phyloP scores from a whole-genome alignment of 2,888 invertebrate genomes.

The Phaedon cochleariae region DNA sequence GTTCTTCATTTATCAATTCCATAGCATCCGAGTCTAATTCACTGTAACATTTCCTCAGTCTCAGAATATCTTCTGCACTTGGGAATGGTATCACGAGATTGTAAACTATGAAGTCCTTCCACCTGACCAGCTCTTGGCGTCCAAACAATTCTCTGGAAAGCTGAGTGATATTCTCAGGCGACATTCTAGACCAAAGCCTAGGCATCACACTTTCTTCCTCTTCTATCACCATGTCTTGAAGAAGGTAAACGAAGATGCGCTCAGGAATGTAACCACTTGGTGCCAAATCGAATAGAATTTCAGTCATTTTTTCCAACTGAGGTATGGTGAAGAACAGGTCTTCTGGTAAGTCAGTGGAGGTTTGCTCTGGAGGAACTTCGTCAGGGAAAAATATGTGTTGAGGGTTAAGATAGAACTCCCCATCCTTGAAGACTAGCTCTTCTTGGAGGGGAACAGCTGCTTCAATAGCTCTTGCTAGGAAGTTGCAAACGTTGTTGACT shows the following conservation, averaged over 20 bases:
- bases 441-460: slow-evolving; percentile 60
- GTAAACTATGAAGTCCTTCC: slow-evolving; percentile 73
- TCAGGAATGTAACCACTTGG: slow-evolving; percentile 59
- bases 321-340: slow-evolving; percentile 51
- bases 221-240: slow-evolving; percentile 60
- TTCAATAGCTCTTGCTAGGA: slow-evolving; percentile 59
- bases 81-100: slow-evolving; percentile 68
- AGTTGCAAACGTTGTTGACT: slow-evolving; percentile 55
- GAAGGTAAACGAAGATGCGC: slow-evolving; percentile 58
- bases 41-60: slow-evolving; percentile 63
- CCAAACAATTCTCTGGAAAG: slow-evolving; percentile 65
- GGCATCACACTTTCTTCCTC: slow-evolving; percentile 53
- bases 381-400: slow-evolving; percentile 53
- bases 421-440: slow-evolving; percentile 59
- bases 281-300: slow-evolving; percentile 58
- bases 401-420: slow-evolving; percentile 58
- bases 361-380: slow-evolving; percentile 6
- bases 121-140: slow-evolving; percentile 67
- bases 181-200: slow-evolving; percentile 56
- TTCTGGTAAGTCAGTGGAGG: slow-evolving; percentile 13
- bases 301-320: slow-evolving; percentile 52
- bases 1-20: slow-evolving; percentile 57
- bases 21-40: slow-evolving; percentile 61
- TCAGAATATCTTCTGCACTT: slow-evolving; percentile 65
- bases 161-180: slow-evolving; percentile 47